phyloP scores from a whole-genome alignment of 2,113 vertebrate genomes.

The Heptranchias perlo region DNA sequence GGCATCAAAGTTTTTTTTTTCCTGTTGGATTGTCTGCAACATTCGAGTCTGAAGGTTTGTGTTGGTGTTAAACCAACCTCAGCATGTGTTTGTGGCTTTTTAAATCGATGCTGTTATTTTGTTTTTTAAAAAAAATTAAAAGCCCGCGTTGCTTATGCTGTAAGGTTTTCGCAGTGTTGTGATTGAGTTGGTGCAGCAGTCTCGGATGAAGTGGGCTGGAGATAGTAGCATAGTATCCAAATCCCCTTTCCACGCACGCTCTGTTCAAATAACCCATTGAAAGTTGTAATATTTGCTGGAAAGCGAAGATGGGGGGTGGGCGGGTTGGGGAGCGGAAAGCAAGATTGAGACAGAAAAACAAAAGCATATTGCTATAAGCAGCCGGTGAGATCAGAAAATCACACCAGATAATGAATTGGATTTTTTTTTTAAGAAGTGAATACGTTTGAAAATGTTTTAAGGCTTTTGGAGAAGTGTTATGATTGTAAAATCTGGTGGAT shows the following conservation, averaged over 20 bases:
- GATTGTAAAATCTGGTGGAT: background rate
- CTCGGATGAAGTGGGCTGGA: background rate
- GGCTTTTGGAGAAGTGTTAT: background rate
- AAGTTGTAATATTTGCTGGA: background rate
- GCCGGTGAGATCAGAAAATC: background rate
- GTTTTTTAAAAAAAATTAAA: background rate
- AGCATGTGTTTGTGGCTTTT: background rate
- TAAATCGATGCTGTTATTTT: background rate
- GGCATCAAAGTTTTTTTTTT: background rate
- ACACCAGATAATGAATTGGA: background rate
- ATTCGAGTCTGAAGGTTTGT: background rate
- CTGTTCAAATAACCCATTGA: background rate
- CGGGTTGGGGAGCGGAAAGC: background rate
- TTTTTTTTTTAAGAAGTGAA: background rate
- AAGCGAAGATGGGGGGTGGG: background rate
- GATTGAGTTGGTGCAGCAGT: background rate
- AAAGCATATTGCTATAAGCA: background rate
- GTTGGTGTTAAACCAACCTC: background rate
- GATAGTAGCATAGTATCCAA: background rate
- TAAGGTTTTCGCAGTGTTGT: background rate
- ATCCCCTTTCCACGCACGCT: background rate
- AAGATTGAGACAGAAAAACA: background rate
- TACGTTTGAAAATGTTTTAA: background rate
- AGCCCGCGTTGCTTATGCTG: background rate
- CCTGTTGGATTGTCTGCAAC: background rate